Evolutionary conservation across 2,888 invertebrate species (phyloP).

Genomic region (Xestia c-nigrum): DNA sequence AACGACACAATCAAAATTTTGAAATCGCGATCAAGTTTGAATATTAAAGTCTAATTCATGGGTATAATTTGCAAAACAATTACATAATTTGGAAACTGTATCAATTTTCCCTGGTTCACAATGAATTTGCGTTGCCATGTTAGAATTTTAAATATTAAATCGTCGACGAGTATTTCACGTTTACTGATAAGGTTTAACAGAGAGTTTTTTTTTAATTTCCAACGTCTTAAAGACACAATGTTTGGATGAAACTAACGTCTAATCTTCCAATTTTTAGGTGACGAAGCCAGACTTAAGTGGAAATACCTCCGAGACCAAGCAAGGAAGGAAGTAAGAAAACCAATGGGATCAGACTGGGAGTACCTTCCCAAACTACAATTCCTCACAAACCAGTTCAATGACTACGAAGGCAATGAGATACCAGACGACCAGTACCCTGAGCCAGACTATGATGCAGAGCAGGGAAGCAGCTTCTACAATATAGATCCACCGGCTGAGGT

Average conservation of each 20-base stretch:
- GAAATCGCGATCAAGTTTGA: conserved; percentile 1
- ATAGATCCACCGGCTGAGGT: conserved; percentile 73
- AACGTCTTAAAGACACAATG: not conserved
- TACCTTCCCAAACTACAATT: conserved; percentile 85
- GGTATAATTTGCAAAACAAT: conserved; percentile 3
- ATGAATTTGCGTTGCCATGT: not conserved
- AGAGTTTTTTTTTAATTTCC: no score
- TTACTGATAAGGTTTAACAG: not conserved
- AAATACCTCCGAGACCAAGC: conserved; percentile 88
- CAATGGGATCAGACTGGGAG: conserved; percentile 85
- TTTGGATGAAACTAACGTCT: not conserved
- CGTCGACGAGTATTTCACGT: not conserved
- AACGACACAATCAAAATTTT: conserved; percentile 6
- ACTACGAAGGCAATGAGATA: conserved; percentile 82
- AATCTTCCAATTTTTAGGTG: conserved; percentile 72
- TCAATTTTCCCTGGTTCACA: not conserved
- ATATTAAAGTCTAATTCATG: not conserved
- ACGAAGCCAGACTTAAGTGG: conserved; percentile 88
- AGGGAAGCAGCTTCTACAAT: conserved; percentile 76
- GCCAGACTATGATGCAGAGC: conserved; percentile 79
- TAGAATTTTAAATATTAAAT: not conserved
- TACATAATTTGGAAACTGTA: not conserved
- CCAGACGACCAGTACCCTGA: conserved; percentile 74
- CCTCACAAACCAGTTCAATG: conserved; percentile 86
- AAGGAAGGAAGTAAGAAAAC: conserved; percentile 85